Evolutionary conservation across 2,888 invertebrate genomes (phyloP).

Genomic region (Lasioglossum lativentre): DNA sequence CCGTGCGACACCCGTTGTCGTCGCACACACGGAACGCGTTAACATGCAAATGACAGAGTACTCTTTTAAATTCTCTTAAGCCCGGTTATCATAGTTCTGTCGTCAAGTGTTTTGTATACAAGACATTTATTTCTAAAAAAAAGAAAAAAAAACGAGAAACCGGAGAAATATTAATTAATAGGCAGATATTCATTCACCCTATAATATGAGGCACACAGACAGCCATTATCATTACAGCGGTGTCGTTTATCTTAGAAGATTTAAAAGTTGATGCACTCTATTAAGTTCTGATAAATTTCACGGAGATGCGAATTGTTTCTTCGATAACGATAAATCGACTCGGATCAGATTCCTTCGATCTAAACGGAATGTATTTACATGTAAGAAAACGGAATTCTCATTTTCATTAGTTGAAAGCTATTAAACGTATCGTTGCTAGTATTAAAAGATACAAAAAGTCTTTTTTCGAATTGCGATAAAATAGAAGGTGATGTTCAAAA

Average conservation of each 20-base stretch:
- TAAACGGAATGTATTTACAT: constrained; percentile 58
- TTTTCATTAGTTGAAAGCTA: constrained; percentile 19
- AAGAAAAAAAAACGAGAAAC: constrained; percentile 46
- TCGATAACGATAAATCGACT: constrained; percentile 42
- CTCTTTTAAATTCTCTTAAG: constrained; percentile 21
- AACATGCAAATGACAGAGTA: constrained; percentile 32
- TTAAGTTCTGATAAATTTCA: constrained; percentile 30
- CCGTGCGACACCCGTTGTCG: constrained; percentile 3
- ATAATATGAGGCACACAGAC: constrained; percentile 66
- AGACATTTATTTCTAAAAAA: constrained; percentile 53
- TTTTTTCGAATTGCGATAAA: constrained; percentile 25
- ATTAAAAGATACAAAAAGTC: constrained; percentile 24
- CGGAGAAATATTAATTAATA: constrained; percentile 43
- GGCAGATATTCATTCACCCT: constrained; percentile 62
- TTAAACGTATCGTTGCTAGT: constrained; percentile 23
- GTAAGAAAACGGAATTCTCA: constrained; percentile 35
- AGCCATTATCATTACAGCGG: constrained; percentile 56
- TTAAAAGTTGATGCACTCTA: constrained; percentile 46
- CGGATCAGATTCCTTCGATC: constrained; percentile 34
- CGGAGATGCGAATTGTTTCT: constrained; percentile 21
- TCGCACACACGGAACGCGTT: constrained; percentile 25
- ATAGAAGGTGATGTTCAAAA: constrained; percentile 21
- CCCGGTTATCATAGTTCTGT: constrained; percentile 29
- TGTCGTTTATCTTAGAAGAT: constrained; percentile 42
- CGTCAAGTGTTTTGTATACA: constrained; percentile 23